Conservation (phyloP, 2,797 vertebrate genomes). For the Mionectes olivaceus region DNA sequence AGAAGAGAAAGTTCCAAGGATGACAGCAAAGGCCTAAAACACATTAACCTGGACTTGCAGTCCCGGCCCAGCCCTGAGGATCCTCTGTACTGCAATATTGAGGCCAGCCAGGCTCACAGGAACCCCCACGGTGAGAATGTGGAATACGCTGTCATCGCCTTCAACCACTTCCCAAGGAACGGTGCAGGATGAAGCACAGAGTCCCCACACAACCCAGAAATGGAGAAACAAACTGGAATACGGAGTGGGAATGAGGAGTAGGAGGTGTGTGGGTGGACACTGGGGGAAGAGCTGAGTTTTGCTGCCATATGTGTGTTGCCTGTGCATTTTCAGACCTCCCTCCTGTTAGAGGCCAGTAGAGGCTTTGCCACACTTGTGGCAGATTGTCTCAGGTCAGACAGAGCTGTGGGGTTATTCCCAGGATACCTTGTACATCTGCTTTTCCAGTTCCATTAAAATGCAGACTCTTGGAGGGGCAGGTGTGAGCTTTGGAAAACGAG, state of each 20-base stretch:
- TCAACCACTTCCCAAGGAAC: neutral
- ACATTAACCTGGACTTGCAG: neutral
- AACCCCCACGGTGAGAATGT: neutral
- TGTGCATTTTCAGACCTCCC: neutral
- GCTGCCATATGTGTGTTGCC: neutral
- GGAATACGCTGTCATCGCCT: conserved; percentile 11
- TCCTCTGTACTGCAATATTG: conserved; percentile 24
- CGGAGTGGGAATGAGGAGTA: neutral
- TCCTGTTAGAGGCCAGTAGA: neutral
- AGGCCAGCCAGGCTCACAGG: neutral
- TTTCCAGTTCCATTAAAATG: neutral
- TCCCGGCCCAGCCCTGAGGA: neutral
- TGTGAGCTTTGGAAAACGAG: neutral
- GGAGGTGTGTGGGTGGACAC: neutral
- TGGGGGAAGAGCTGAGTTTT: neutral
- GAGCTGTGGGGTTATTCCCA: neutral
- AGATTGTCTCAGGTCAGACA: neutral
- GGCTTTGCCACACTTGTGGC: neutral
- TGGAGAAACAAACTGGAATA: neutral
- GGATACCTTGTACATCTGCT: neutral
- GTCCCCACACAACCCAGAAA: neutral
- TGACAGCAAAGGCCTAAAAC: neutral
- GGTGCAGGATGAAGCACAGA: neutral
- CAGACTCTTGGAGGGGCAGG: neutral
- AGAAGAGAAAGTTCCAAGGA: neutral